These are phyloP conservation scores for Acanthurus leucopareius DNA, from an alignment of 2,797 vertebrate species.

Conservation along the genomic window DNA sequence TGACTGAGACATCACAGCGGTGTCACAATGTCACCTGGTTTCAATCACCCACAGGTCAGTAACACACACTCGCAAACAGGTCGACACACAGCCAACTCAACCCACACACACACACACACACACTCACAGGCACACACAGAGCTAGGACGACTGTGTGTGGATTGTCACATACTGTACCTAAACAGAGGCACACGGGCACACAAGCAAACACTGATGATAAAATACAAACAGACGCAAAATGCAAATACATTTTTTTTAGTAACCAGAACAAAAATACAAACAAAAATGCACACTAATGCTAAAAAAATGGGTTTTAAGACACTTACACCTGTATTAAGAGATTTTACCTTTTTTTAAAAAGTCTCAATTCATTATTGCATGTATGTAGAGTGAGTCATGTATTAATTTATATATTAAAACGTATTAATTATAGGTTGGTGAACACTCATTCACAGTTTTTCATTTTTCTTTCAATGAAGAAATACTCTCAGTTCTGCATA, in stretches of 20 bases:
- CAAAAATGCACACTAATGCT: no score
- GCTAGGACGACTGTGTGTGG: background rate
- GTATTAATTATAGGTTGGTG: no score
- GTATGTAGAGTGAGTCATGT: no score
- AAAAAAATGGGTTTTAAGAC: no score
- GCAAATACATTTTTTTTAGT: slow-evolving; percentile 11
- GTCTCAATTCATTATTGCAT: no score
- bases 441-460: no score
- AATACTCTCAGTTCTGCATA: no score
- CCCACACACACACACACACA: slow-evolving; percentile 14
- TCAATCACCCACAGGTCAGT: slow-evolving; percentile 59
- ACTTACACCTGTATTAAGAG: no score
- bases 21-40: slow-evolving; percentile 27
- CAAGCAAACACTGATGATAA: slow-evolving; percentile 11
- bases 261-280: no score
- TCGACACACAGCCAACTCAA: slow-evolving; percentile 24
- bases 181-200: slow-evolving; percentile 12
- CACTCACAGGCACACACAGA: background rate
- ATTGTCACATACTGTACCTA: slow-evolving; percentile 20
- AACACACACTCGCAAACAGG: slow-evolving; percentile 48
- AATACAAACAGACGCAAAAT: slow-evolving; percentile 11
- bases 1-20: slow-evolving; percentile 39
- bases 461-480: no score
- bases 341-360: no score
- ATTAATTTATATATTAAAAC: no score